Evolutionary conservation across 2,113 vertebrate species (phyloP).

Genomic region (Ranitomeya imitator): DNA sequence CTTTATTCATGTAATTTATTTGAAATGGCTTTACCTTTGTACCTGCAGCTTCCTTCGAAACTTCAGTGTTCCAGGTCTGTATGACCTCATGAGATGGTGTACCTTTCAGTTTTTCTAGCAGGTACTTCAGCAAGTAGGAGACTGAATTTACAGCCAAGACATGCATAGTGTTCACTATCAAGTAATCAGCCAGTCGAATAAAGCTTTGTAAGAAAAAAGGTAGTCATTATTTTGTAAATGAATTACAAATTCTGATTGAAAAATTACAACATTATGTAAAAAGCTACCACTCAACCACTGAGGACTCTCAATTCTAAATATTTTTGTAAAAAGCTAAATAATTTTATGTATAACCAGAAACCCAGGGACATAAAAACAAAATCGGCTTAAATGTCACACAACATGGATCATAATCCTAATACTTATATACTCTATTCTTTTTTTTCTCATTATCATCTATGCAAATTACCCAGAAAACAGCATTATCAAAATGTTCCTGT

Average conservation of each 20-base stretch:
- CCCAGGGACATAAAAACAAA: no score
- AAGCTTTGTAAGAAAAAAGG: conserved; percentile 72
- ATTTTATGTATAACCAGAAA: neutral
- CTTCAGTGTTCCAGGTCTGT: conserved; percentile 69
- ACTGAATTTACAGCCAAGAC: conserved; percentile 74
- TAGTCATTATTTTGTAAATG: neutral
- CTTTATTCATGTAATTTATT: neutral
- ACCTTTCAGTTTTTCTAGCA: conserved; percentile 71
- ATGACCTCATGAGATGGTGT: conserved; percentile 73
- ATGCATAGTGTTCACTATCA: conserved; percentile 81
- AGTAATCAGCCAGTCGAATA: conserved; percentile 81
- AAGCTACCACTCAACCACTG: no score
- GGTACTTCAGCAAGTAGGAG: conserved; percentile 68
- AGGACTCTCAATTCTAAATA: no score
- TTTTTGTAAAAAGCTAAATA: neutral
- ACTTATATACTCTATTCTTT: no score
- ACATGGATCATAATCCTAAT: no score
- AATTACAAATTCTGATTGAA: neutral
- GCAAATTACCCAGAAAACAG: no score
- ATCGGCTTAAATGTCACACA: no score
- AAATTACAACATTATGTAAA: neutral
- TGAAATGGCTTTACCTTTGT: conserved; percentile 65
- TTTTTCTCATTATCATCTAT: no score
- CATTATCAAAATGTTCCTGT: no score
- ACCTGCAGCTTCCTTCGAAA: conserved; percentile 59